phyloP scores from a whole-genome alignment of 2,113 vertebrate genomes.

The Psilopsiagon aymara region DNA sequence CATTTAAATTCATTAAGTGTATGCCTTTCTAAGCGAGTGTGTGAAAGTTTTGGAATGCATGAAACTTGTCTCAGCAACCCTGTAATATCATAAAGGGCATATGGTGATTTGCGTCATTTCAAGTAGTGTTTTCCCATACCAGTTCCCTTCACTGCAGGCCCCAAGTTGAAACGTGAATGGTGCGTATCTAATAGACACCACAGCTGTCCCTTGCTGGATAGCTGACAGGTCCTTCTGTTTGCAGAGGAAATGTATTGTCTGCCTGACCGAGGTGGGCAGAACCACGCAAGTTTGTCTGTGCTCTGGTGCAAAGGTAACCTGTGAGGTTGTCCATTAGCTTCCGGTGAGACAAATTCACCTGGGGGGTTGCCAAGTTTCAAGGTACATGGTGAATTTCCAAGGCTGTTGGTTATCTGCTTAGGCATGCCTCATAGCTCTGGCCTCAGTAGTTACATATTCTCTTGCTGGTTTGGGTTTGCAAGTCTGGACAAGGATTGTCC shows the following conservation, averaged over 20 bases:
- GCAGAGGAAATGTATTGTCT: not conserved
- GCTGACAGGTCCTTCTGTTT: not conserved
- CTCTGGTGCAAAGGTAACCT: not conserved
- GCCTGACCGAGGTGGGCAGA: not conserved
- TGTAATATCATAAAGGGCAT: not conserved
- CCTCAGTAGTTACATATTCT: not conserved
- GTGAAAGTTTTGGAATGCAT: not conserved
- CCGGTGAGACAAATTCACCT: not conserved
- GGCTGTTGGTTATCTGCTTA: not conserved
- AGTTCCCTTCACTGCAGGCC: not conserved
- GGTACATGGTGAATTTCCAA: not conserved
- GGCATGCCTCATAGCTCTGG: not conserved
- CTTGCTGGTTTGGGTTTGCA: not conserved
- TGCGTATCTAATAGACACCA: not conserved
- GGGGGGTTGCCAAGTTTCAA: not conserved
- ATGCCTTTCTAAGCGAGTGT: not conserved
- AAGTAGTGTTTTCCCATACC: not conserved
- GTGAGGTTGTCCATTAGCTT: not conserved
- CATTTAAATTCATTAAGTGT: not conserved
- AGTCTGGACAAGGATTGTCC: not conserved
- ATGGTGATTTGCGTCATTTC: not conserved
- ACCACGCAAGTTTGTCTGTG: not conserved
- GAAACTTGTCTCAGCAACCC: not conserved
- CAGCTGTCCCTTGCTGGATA: conserved; percentile 1
- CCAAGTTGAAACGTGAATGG: not conserved